Evolutionary conservation across 2,888 invertebrate species (phyloP).

Genomic region (Oithona nana): DNA sequence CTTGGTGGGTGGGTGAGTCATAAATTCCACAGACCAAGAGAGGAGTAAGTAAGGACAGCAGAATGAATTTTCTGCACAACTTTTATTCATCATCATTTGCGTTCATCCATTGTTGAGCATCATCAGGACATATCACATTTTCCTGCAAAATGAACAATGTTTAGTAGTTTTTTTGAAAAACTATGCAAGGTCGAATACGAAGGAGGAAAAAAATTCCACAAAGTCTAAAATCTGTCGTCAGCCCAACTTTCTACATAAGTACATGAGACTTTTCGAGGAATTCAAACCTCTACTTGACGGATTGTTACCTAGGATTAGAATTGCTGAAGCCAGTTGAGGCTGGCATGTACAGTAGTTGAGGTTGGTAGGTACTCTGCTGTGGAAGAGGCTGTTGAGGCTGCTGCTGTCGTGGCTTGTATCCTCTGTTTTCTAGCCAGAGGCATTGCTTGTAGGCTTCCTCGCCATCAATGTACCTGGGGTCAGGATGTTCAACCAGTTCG

Average conservation of each 20-base stretch:
- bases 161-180: too few species aligned
- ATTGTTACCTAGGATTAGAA: neutral
- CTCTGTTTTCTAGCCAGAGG: constrained; percentile 12
- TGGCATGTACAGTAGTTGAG: too few species aligned
- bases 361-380: too few species aligned
- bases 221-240: too few species aligned
- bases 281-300: too few species aligned
- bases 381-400: neutral
- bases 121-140: neutral
- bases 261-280: too few species aligned
- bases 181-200: too few species aligned
- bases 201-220: too few species aligned
- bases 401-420: neutral
- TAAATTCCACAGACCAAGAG: too few species aligned
- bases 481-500: constrained; percentile 10
- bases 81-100: neutral
- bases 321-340: neutral
- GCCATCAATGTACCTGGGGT: constrained; percentile 8
- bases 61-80: neutral
- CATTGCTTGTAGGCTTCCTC: constrained; percentile 17
- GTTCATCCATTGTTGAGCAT: neutral
- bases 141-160: too few species aligned
- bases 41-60: too few species aligned
- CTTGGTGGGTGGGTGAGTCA: neutral
- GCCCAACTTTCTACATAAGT: too few species aligned